phyloP scores from a whole-genome alignment of 2,888 invertebrate genomes.

The Oxyscelio sp. region DNA sequence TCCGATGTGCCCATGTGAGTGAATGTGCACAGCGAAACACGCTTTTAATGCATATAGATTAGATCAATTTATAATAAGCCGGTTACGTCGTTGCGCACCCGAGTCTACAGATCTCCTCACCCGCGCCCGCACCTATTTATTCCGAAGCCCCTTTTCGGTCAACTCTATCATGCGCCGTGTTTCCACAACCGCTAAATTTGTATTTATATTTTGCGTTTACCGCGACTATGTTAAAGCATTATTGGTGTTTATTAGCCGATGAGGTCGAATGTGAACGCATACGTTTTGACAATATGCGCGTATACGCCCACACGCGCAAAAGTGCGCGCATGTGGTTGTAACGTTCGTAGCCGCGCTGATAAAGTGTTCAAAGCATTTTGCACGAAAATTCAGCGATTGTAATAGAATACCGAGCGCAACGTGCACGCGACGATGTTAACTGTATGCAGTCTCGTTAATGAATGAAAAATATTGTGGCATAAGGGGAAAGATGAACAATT shows the following conservation, averaged over 20 bases:
- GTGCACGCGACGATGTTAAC: slow-evolving; percentile 70
- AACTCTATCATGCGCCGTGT: slow-evolving; percentile 76
- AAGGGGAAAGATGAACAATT: slow-evolving; percentile 68
- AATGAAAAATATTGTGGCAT: slow-evolving; percentile 70
- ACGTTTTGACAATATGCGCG: slow-evolving; percentile 51
- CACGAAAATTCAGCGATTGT: slow-evolving; percentile 76
- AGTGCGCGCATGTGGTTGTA: slow-evolving; percentile 45
- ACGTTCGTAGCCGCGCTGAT: slow-evolving; percentile 73
- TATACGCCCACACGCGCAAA: slow-evolving; percentile 25
- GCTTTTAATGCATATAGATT: slow-evolving; percentile 88
- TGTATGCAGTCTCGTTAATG: slow-evolving; percentile 68
- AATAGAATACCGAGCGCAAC: slow-evolving; percentile 77
- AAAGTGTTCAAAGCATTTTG: slow-evolving; percentile 79
- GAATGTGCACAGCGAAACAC: slow-evolving; percentile 82
- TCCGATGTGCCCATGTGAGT: slow-evolving; percentile 81
- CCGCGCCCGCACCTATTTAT: slow-evolving; percentile 47
- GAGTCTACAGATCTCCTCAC: slow-evolving; percentile 64
- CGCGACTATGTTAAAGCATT: slow-evolving; percentile 84
- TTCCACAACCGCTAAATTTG: slow-evolving; percentile 81
- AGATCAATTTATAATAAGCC: slow-evolving; percentile 88
- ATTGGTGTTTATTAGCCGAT: slow-evolving; percentile 85
- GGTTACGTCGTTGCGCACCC: slow-evolving; percentile 79
- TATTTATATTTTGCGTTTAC: slow-evolving; percentile 87
- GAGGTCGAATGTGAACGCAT: slow-evolving; percentile 77
- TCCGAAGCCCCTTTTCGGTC: slow-evolving; percentile 53